Base-by-base conservation (phyloP, 2,797 vertebrate species). In the Molothrus aeneus region DNA sequence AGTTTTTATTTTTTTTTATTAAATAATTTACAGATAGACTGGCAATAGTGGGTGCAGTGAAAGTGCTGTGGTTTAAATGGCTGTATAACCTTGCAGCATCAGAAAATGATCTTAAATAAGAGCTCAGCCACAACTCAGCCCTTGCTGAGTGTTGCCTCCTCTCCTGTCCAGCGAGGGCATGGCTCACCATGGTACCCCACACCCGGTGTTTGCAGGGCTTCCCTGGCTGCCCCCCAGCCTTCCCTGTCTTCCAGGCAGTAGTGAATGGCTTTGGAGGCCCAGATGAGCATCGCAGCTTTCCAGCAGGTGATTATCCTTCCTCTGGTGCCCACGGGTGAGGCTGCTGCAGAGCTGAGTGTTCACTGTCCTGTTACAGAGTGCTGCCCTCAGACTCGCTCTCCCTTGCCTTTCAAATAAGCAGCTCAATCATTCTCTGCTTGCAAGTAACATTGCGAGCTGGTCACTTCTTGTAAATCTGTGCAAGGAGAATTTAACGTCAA, bases 21-120 rank as follows among this genome's bases (percentile, higher is more conserved):
- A 66, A 66, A 80, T 92, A 53, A 75, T 91, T 92, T 92, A 77
- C 92, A 88, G 93, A 73, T 50, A 80, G 70, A 79, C 54, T 50
- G 31, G 22, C 80, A 80, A 70, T 32, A 79, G 56, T 3, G 7
- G 82, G 28, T 66, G 60, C 38, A 66, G 40, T 20, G 31, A 17
- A 92, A 92, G 75, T 61, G 40, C 81, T 4, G 5, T 26, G 8
- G n/a, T 88, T 92, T 86, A 73, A 94, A 66, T 54, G 11, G 73
- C 59, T 45, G 59, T 34, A 45, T 78, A 50, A 57, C 72, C 13
- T 53, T 89, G 84, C 31, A 42, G 45, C 11, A 84, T 48, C 32
- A 36, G 57, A 91, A 95, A 61, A 92, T 1, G 4, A 51, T 53
- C 77, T 92, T 86, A 53, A 72, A 64, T 82, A 43, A 57, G 59